Evolutionary conservation across 1,140 invertebrate species (phyloP).

Genomic region (Brachionus asplanchnoidis): DNA sequence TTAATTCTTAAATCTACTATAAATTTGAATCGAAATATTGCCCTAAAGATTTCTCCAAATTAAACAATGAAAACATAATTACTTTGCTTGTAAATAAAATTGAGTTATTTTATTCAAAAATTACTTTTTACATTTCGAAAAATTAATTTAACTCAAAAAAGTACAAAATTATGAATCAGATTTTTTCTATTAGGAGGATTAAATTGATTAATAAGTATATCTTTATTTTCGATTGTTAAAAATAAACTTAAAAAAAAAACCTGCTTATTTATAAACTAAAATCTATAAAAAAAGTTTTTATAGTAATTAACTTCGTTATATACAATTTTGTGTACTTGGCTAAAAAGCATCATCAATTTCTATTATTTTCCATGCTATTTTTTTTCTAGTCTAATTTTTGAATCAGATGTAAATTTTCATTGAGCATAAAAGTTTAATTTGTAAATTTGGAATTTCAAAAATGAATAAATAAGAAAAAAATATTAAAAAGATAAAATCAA

Average conservation of each 20-base stretch:
- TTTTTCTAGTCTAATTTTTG: neutral
- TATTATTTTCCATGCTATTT: neutral
- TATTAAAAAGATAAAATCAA: too few species aligned
- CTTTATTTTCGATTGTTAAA: neutral
- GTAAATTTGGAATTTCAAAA: neutral
- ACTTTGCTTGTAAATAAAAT: neutral
- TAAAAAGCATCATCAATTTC: neutral
- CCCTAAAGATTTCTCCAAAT: neutral
- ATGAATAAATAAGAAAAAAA: neutral
- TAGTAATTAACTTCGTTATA: neutral
- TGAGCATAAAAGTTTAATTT: neutral
- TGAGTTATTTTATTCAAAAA: neutral
- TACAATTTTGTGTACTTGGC: neutral
- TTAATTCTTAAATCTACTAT: neutral
- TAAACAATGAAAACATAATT: neutral
- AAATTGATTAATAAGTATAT: too few species aligned
- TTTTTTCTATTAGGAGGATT: too few species aligned
- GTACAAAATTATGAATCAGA: neutral
- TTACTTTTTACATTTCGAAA: neutral
- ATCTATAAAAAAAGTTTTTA: neutral
- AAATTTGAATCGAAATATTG: neutral
- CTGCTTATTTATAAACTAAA: neutral
- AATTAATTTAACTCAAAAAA: neutral
- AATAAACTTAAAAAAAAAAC: neutral
- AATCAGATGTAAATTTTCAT: neutral